Evolutionary conservation across 2,113 vertebrate species (phyloP), one percentile per base, ranked within the genome.

Genomic region (Epinephelus moara): DNA sequence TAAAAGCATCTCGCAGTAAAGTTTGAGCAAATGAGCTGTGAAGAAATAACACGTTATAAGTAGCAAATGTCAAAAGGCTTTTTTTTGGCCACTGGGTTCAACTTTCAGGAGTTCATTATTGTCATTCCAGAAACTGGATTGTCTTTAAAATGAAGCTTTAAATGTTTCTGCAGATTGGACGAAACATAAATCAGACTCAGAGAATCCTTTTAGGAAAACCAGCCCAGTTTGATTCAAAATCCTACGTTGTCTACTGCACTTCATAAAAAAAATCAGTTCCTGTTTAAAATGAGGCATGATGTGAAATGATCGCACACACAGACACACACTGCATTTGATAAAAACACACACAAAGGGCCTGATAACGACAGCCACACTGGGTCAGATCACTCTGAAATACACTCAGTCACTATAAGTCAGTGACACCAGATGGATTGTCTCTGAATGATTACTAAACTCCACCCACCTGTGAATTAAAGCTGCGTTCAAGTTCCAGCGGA

Each of bases 271-370:
- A 78, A 47, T 55, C 62, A 27, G 21, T 70, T 88, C 47, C 52
- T 52, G 66, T 87, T 33, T 85, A 82, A 83, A 70, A 85, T 89
- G 90, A 91, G 72, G 85, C 83, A 86, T 92, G 84, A 85, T 81
- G 81, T 82, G 90, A 89, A 82, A 89, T 90, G 77, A 73, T 73
- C 62, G 13, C 71, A 63, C 74, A 71, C 60, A 70, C 68, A 33
- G 3, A 81, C 61, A 71, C 72, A 57, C 42, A n/a, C 68, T 62
- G 59, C 83, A 68, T 77, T 60, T 25, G 18, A 73, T 62, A 66
- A 66, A 81, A 80, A 80, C 75, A 84, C 77, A 74, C 74, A 70
- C 68, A 77, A 66, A 77, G 80, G 76, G 78, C 63, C 70, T 4
- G 63, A 49, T 11, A 63, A 47, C 42, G 52, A 18, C 84, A 79